Base-by-base conservation (phyloP, 2,797 vertebrate species). In the Threskiornis aethiopicus region DNA sequence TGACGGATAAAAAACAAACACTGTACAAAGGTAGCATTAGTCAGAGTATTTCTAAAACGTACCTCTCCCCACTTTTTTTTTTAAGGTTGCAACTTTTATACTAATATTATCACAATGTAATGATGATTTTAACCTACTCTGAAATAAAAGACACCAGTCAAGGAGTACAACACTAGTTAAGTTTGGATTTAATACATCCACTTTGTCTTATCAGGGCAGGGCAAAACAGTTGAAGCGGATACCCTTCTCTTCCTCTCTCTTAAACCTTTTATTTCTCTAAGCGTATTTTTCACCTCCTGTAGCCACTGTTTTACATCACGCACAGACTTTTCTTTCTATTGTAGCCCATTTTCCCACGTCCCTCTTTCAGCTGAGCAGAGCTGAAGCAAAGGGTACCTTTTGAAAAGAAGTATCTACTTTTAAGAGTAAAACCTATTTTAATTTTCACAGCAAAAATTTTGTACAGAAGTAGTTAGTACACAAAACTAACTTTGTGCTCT, bases 1-100 rank as follows among this genome's bases (percentile, higher is more conserved):
- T 20, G 9, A 22, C 12, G 3, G 21, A 46, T 41, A 51, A 73
- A 73, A 5, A 51, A 5, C 12, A 52, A 57, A 46, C 13, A 18
- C 7, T 35, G 3, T 18, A 55, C 7, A 31, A 70, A 39, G 24
- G 13, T 6, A 87, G 2, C 6, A 33, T 73, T 65, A 55, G 59
- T 39, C 22, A 37, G 6, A 72, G 2, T 62, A 62, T 62, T 71
- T 90, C 19, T 59, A 47, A 79, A 64, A 89, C 39, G 3, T 22
- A 73, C 5, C 25, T 11, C 3, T 9, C 7, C 1, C 2, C 3
- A 1, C 0, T 2, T 1, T 9, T 54, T 26, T 62, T 31, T 76
- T 64, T 25, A 24, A 65, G 5, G 5, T 51, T 90, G 33, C 6
- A 81, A 78, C 13, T 72, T 79, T 76, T 49, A 44, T 65, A 31